Evolutionary conservation across 2,888 invertebrate species (phyloP).

Genomic region (Xanthostigma xanthostigma): DNA sequence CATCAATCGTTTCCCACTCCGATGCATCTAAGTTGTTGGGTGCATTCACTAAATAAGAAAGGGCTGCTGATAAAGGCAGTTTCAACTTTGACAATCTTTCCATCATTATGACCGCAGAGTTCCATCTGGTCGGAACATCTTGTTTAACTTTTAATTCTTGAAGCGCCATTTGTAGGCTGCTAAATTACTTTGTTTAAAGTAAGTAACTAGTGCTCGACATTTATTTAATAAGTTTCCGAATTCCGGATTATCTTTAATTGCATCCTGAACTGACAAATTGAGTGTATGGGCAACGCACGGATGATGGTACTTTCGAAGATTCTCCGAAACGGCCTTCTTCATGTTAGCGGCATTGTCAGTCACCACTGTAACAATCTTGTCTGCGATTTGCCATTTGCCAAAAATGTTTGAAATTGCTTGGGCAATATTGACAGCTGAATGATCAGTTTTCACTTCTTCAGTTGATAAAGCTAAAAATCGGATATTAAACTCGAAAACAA

Average conservation of each 20-base stretch:
- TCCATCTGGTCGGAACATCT: constrained; percentile 3
- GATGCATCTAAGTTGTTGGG: not conserved
- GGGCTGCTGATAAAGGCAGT: not conserved
- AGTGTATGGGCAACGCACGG: not conserved
- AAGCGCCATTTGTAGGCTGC: not conserved
- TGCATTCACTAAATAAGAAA: not conserved
- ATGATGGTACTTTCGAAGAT: not conserved
- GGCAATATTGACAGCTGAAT: not conserved
- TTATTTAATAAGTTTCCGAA: not conserved
- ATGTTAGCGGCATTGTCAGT: not conserved
- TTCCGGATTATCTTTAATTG: not conserved
- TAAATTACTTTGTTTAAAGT: constrained; percentile 1
- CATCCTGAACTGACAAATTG: not conserved
- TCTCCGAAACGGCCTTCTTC: not conserved
- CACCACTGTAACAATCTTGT: not conserved
- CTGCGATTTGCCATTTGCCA: not conserved
- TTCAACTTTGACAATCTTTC: not conserved
- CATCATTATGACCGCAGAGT: not conserved
- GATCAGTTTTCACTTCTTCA: not conserved
- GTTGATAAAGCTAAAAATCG: not conserved
- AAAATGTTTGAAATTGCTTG: not conserved
- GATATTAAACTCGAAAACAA: not conserved
- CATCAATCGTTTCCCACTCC: not conserved
- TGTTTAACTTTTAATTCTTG: constrained; percentile 3
- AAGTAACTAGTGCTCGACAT: constrained; percentile 1